phyloP scores from a whole-genome alignment of 2,888 invertebrate species.

The Elysia crispata region DNA sequence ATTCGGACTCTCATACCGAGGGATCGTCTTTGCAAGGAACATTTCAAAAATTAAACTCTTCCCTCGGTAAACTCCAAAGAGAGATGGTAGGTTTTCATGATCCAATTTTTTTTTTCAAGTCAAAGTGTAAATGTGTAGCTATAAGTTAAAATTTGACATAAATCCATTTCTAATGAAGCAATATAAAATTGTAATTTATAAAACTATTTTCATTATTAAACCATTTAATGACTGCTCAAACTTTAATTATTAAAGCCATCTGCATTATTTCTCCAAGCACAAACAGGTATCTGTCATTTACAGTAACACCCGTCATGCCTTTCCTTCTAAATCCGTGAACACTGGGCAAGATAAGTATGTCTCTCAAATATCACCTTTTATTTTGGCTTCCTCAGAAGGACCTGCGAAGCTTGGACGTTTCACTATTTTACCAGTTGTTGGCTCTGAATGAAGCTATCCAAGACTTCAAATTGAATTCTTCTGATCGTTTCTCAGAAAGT shows the following conservation, averaged over 20 bases:
- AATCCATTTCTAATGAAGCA: too few relatives aligned
- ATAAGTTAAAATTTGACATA: neutral
- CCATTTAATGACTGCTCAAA: too few relatives aligned
- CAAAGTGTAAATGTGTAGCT: neutral
- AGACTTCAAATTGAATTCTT: slow-evolving; percentile 85
- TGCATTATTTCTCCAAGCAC: too few relatives aligned
- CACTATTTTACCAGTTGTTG: slow-evolving; percentile 93
- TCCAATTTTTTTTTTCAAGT: neutral
- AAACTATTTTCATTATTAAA: too few relatives aligned
- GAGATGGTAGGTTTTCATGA: slow-evolving; percentile 48
- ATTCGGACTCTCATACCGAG: too few relatives aligned
- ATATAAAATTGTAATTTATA: too few relatives aligned
- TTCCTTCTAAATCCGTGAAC: too few relatives aligned
- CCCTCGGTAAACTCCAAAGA: slow-evolving; percentile 45
- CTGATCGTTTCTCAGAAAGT: slow-evolving; percentile 66
- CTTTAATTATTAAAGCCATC: too few relatives aligned
- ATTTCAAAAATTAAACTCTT: slow-evolving; percentile 43
- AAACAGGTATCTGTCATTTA: too few relatives aligned
- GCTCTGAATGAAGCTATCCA: slow-evolving; percentile 94
- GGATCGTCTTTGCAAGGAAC: too few relatives aligned
- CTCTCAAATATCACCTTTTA: neutral
- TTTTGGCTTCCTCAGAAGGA: slow-evolving; percentile 84
- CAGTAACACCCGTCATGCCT: too few relatives aligned
- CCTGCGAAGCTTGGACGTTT: slow-evolving; percentile 91
- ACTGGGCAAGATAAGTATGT: neutral